Base-by-base conservation (phyloP, 2,113 vertebrate genomes). In the Monarcha castaneiventris region DNA sequence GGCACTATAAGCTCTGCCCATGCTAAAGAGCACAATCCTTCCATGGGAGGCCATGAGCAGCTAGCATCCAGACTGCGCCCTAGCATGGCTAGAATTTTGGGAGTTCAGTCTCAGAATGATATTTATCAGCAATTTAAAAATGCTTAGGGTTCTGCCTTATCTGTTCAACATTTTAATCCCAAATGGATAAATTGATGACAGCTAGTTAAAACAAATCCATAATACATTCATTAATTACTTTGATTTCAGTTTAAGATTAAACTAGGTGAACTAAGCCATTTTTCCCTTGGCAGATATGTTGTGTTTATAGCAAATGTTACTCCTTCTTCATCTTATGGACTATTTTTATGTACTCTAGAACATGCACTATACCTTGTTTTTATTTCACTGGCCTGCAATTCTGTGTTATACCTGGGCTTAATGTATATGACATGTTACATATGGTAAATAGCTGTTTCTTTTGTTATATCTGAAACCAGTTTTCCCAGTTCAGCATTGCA, bases 231-330 rank as follows among this genome's bases (percentile, higher is more conserved):
- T 22, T 7, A 52, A 48, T 63, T 63, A 10, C 6, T 83, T 46
- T 78, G 8, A 30, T 83, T 64, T 5, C 16, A 58, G 4, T 68
- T 69, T 68, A 78, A 49, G 51, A 22, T 49, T 48, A 44, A 55
- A 10, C 8, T 62, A 58, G 11, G 11, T 48, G 26, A 84, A 74
- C 13, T 15, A 9, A 74, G 10, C 7, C 11, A 3, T 22, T 74
- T 68, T 52, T 21, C 7, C 11, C 27, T 37, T 69, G 12, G 27
- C 16, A 63, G 7, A 41, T 63, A 43, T 37, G 4, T n/a, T 72
- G 27, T n/a, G 43, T 21, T 74, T 27, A 46, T 19, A 26, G 7
- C 0, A 0, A 52, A 20, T n/a, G 6, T 49, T 79, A 37, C 2
- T 48, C 16, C 30, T 55, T 58, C 8, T 8, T 37, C 19, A 49